Percentiles rank a stretch among this genome's conserved stretches.
phyloP scores from a whole-genome alignment of 2,888 invertebrate species.

The Ophion ventricosus region DNA sequence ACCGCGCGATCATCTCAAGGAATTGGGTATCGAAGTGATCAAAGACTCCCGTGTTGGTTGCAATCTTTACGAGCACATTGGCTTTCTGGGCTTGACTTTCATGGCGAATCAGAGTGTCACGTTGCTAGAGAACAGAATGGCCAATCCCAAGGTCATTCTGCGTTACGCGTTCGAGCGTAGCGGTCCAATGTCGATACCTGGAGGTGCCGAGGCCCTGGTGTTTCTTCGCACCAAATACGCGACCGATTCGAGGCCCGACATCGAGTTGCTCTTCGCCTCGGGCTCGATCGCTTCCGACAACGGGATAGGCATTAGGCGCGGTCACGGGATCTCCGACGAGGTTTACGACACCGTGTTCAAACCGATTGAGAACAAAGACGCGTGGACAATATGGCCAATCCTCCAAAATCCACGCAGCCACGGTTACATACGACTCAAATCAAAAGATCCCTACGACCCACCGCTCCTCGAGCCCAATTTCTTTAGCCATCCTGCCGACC shows the following conservation, averaged over 20 bases:
- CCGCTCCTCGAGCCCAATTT: constrained; percentile 93
- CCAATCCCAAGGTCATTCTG: constrained; percentile 76
- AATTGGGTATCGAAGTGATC: constrained; percentile 86
- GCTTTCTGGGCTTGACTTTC: constrained; percentile 88
- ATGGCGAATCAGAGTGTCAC: constrained; percentile 86
- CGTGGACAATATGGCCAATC: constrained; percentile 87
- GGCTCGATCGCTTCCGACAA: constrained; percentile 84
- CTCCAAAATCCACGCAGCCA: constrained; percentile 89
- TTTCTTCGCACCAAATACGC: constrained; percentile 83
- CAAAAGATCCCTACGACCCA: constrained; percentile 88
- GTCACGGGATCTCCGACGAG: constrained; percentile 80
- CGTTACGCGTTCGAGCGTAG: constrained; percentile 78
- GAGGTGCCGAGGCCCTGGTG: constrained; percentile 83
- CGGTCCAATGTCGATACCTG: constrained; percentile 82
- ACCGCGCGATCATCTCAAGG: constrained; percentile 86
- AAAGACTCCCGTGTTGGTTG: constrained; percentile 88
- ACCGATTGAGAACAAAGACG: constrained; percentile 82
- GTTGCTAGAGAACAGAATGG: constrained; percentile 78
- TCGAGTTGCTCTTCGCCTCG: constrained; percentile 84
- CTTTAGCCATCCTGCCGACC: constrained; percentile 86
- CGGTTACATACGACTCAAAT: constrained; percentile 88
- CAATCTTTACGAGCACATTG: constrained; percentile 88
- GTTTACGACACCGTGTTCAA: constrained; percentile 82
- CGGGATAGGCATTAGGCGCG: constrained; percentile 79
- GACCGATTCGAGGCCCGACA: constrained; percentile 77